Evolutionary conservation across 2,113 vertebrate genomes (phyloP).

Genomic region (Psammodynastes pulverulentus): DNA sequence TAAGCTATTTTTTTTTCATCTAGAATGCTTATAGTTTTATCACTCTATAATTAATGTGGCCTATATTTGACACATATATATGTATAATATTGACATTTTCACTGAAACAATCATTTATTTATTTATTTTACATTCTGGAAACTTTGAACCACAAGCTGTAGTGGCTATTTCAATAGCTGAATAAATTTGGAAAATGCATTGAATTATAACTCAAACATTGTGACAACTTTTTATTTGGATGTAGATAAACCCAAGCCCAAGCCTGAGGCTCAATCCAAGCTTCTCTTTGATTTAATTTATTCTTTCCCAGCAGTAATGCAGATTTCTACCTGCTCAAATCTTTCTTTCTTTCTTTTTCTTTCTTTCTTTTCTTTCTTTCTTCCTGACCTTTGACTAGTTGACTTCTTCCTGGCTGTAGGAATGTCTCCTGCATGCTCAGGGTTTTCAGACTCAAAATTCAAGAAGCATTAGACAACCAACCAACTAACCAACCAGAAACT

Average conservation of each 20-base stretch:
- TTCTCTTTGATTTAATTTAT: neutral
- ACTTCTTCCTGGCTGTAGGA: neutral
- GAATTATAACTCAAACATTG: neutral
- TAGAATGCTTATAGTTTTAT: neutral
- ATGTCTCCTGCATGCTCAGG: neutral
- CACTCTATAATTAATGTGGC: neutral
- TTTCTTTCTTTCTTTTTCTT: neutral
- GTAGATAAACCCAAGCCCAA: neutral
- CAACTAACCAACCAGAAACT: neutral
- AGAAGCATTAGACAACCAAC: neutral
- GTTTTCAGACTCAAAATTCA: neutral
- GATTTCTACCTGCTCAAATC: neutral
- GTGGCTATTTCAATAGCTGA: constrained; percentile 20
- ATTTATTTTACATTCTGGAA: neutral
- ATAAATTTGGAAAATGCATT: constrained; percentile 7
- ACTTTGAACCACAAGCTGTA: neutral
- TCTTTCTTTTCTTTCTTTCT: neutral
- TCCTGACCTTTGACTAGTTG: neutral
- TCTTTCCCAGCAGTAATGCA: neutral
- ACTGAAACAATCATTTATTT: constrained; percentile 10
- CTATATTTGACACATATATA: constrained; percentile 19
- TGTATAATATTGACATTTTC: constrained; percentile 32
- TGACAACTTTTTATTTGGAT: constrained; percentile 7
- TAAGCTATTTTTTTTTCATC: neutral
- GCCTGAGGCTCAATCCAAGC: neutral